phyloP scores from a whole-genome alignment of 2,113 vertebrate species.

The Heteronetta atricapilla region DNA sequence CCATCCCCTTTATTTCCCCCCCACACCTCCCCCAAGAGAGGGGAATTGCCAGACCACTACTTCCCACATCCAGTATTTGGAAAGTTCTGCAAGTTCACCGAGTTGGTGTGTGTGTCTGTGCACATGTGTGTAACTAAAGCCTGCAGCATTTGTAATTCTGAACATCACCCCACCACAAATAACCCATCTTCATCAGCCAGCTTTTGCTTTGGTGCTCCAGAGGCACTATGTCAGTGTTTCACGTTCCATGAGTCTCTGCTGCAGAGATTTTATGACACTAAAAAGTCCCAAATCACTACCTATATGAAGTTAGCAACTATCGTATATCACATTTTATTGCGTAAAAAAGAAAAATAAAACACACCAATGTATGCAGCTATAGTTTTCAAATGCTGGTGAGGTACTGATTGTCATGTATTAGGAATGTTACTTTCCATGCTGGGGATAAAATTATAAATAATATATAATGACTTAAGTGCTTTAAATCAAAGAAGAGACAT shows the following conservation, averaged over 20 bases:
- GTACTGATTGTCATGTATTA: not conserved
- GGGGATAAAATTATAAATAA: constrained; percentile 37
- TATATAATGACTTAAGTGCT: not conserved
- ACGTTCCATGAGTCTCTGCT: constrained; percentile 7
- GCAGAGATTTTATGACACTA: constrained; percentile 31
- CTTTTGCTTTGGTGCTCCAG: constrained; percentile 13
- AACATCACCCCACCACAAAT: not conserved
- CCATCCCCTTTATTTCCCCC: not conserved
- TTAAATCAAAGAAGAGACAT: constrained; percentile 20
- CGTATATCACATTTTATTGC: constrained; percentile 39
- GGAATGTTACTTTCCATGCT: not conserved
- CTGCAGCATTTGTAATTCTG: not conserved
- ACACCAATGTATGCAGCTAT: not conserved
- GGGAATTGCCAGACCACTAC: not conserved
- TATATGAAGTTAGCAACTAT: constrained; percentile 49
- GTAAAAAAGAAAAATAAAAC: not conserved
- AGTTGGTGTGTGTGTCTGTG: not conserved
- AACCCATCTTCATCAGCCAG: constrained; percentile 34
- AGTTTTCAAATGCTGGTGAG: not conserved
- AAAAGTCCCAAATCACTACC: constrained; percentile 58
- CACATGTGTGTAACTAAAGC: not conserved
- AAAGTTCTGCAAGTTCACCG: not conserved
- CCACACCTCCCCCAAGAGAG: not conserved
- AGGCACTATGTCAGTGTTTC: constrained; percentile 40
- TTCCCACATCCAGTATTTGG: not conserved